phyloP scores from a whole-genome alignment of 2,113 vertebrate species.

The Panthera leo region DNA sequence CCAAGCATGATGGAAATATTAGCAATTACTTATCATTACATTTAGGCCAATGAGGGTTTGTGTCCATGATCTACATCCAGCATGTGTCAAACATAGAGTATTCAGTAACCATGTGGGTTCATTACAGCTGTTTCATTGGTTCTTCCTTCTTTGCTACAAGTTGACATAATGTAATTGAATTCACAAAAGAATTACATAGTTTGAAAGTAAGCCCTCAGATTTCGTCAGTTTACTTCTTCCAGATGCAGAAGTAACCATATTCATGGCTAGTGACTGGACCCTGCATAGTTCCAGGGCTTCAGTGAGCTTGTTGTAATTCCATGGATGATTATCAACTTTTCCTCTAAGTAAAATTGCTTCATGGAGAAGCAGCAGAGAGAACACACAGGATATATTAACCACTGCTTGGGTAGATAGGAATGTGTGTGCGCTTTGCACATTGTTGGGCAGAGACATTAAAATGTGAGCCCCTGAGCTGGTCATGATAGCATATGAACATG shows the following conservation, averaged over 20 bases:
- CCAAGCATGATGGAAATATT: not conserved
- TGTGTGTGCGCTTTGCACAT: not conserved
- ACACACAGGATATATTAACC: not conserved
- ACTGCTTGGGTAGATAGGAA: not conserved
- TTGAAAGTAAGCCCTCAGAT: not conserved
- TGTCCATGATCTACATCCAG: not conserved
- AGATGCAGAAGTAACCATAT: not conserved
- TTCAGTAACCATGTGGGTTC: not conserved
- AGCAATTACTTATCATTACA: not conserved
- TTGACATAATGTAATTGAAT: not conserved
- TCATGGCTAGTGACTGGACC: not conserved
- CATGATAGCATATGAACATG: not conserved
- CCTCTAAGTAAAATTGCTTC: not conserved
- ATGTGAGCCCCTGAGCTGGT: not conserved
- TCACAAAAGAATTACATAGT: not conserved
- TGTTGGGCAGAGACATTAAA: not conserved
- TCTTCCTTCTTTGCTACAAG: not conserved
- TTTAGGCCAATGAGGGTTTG: not conserved
- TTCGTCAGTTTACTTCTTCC: not conserved
- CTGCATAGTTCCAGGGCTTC: not conserved
- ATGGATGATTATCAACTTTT: not conserved
- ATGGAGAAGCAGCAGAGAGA: not conserved
- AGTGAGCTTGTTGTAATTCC: not conserved
- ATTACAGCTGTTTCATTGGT: not conserved
- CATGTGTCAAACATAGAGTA: not conserved